A percentile compares a stretch with the other conserved stretches of the same genome.
These are phyloP conservation scores for Alloscopus bannaensis DNA, from an alignment of 2,888 invertebrate species.

Conservation along the genomic window DNA sequence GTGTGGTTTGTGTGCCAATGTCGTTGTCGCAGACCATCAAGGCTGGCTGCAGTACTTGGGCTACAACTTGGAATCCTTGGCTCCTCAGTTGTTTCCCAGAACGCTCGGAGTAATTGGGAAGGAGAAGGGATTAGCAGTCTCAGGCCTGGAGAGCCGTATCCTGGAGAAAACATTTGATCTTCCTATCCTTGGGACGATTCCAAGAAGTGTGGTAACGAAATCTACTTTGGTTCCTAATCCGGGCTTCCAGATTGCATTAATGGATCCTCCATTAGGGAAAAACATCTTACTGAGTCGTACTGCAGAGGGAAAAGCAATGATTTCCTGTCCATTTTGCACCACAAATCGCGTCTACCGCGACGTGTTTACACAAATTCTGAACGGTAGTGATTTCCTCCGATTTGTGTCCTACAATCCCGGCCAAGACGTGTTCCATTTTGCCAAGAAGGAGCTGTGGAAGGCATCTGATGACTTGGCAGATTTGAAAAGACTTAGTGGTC, in stretches of 20 bases:
- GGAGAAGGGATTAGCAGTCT: conserved; percentile 79
- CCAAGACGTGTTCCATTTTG: conserved; percentile 95
- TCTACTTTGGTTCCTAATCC: conserved; percentile 78
- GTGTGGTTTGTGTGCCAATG: not conserved
- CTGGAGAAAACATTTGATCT: conserved; percentile 84
- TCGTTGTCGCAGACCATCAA: conserved; percentile 82
- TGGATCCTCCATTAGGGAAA: conserved; percentile 91
- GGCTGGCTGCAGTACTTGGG: conserved; percentile 91
- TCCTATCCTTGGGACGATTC: conserved; percentile 78
- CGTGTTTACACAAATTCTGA: conserved; percentile 94
- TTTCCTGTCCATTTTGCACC: conserved; percentile 84
- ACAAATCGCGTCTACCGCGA: conserved; percentile 94
- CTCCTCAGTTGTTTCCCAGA: conserved; percentile 89
- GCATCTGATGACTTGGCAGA: conserved; percentile 92
- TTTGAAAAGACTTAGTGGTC: conserved; percentile 90
- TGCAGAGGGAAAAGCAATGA: conserved; percentile 83
- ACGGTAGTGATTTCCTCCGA: conserved; percentile 89
- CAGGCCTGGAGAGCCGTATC: conserved; percentile 89
- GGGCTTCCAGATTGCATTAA: conserved; percentile 80
- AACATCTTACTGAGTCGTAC: conserved; percentile 88
- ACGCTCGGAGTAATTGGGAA: conserved; percentile 75
- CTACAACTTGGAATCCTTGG: conserved; percentile 88
- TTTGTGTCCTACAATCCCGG: conserved; percentile 92
- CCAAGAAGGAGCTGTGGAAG: conserved; percentile 93
- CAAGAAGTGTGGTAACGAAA: conserved; percentile 86